Percentiles rank a stretch among this genome's conserved stretches.
These are phyloP conservation scores for Nannospalax galili DNA, from an alignment of 2,113 vertebrate genomes.

Conservation along the genomic window DNA sequence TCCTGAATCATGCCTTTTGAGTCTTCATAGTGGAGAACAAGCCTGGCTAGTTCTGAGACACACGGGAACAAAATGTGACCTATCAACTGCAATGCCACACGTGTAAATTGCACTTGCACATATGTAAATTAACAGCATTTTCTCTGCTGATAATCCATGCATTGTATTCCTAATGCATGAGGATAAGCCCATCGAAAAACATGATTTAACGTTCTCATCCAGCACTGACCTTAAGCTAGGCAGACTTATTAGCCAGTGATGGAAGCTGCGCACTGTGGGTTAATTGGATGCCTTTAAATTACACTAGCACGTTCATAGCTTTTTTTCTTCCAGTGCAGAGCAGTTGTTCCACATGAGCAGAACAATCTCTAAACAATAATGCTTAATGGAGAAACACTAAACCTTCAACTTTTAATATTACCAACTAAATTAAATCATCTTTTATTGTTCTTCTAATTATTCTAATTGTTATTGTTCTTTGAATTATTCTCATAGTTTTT, in stretches of 20 bases:
- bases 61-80: no score
- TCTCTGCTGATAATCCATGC: not conserved
- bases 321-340: not conserved
- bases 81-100: not conserved
- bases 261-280: not conserved
- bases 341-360: not conserved
- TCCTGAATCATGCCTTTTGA: not conserved
- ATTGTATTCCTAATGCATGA: not conserved
- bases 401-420: not conserved
- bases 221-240: not conserved
- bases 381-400: not conserved
- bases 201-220: not conserved
- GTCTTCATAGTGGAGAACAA: not conserved
- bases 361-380: not conserved
- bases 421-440: not conserved
- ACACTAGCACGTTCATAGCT: not conserved
- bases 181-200: not conserved
- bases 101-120: not conserved
- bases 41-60: not conserved
- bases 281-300: not conserved
- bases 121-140: not conserved
- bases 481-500: not conserved
- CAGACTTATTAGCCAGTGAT: not conserved
- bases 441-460: slow-evolving; percentile 39
- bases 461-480: slow-evolving; percentile 61